phyloP scores from a whole-genome alignment of 2,113 vertebrate genomes.

The Uria aalge region DNA sequence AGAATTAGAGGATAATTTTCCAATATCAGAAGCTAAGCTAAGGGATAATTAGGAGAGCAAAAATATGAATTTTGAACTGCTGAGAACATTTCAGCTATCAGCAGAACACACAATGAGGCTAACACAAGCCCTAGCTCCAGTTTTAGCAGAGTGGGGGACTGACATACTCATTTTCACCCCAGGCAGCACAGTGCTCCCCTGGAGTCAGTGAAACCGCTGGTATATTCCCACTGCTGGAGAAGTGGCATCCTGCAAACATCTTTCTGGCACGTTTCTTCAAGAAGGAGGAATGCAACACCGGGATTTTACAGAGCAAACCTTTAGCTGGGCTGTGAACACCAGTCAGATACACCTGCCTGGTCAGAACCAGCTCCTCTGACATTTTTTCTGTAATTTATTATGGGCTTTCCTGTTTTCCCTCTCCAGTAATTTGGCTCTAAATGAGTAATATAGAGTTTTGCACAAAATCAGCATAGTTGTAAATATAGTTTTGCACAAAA shows the following conservation, averaged over 20 bases:
- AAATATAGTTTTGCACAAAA: background rate
- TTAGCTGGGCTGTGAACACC: background rate
- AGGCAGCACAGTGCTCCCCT: background rate
- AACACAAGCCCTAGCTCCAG: background rate
- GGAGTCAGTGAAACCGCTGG: background rate
- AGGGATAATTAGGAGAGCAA: conserved; percentile 57
- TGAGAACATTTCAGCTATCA: conserved; percentile 38
- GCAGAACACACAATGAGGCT: background rate
- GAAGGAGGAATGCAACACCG: background rate
- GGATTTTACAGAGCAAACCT: background rate
- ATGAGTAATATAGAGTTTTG: conserved; percentile 3
- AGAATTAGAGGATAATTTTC: conserved; percentile 57
- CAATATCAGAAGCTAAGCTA: conserved; percentile 46
- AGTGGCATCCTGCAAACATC: background rate
- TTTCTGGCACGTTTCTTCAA: background rate
- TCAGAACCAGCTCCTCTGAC: background rate
- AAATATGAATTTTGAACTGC: conserved; percentile 26
- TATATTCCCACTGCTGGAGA: background rate
- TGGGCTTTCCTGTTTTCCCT: background rate
- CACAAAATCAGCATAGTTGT: background rate
- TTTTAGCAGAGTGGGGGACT: background rate
- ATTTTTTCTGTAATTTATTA: background rate
- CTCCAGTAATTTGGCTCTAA: background rate
- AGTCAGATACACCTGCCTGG: background rate
- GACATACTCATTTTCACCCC: background rate